These are phyloP conservation scores for Cantharis flavilabris DNA, from an alignment of 2,888 invertebrate species.

Conservation along the genomic window DNA sequence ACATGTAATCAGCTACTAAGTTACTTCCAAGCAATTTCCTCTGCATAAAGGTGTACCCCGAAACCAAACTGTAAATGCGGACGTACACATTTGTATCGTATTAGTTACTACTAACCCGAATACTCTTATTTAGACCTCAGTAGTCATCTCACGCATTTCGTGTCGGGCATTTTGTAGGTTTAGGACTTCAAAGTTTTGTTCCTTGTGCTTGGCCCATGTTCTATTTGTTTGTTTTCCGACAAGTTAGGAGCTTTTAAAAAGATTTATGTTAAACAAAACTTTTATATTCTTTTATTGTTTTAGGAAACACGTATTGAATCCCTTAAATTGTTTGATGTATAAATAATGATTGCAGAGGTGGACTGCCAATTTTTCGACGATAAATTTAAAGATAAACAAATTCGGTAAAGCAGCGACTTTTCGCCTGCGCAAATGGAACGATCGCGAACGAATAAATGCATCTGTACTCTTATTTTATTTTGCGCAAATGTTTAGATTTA, in stretches of 20 bases:
- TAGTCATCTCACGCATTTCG: conserved; percentile 18
- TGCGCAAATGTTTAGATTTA: too few species aligned
- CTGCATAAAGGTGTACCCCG: conserved; percentile 18
- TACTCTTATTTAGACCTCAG: conserved; percentile 14
- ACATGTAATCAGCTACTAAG: conserved; percentile 28
- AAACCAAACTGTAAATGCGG: conserved; percentile 7
- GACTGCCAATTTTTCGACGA: not conserved
- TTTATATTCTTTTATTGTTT: conserved; percentile 15
- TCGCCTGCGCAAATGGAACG: too few species aligned
- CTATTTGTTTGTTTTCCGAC: conserved; percentile 14
- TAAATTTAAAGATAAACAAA: too few species aligned
- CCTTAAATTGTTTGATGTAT: not conserved
- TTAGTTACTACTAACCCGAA: conserved; percentile 26
- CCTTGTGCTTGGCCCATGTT: not conserved
- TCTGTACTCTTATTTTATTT: too few species aligned
- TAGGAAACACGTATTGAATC: not conserved
- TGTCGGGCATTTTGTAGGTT: conserved; percentile 20
- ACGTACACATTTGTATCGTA: conserved; percentile 21
- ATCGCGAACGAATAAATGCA: too few species aligned
- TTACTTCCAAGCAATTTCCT: conserved; percentile 30
- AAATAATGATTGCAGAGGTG: not conserved
- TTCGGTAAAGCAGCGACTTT: too few species aligned
- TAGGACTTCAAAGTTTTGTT: conserved; percentile 16
- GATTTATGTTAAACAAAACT: conserved; percentile 13
- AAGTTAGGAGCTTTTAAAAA: conserved; percentile 13